These are phyloP conservation scores for Kobus ellipsiprymnus DNA, from an alignment of 2,113 vertebrate species.

Conservation along the genomic window DNA sequence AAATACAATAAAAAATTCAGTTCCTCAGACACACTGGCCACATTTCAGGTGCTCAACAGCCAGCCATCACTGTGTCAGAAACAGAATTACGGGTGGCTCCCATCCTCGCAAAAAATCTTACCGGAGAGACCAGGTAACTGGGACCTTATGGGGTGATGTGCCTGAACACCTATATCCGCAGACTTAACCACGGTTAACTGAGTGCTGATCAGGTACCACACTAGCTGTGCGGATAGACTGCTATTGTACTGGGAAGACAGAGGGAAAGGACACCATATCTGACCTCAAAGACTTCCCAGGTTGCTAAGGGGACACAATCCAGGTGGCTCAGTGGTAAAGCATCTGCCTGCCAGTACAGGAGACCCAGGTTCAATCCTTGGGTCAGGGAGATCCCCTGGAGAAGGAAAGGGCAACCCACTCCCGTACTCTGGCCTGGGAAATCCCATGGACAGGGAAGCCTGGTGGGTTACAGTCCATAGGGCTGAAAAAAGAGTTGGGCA, in stretches of 20 bases:
- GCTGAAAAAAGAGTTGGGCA: not conserved
- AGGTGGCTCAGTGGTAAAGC: not conserved
- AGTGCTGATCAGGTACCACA: no score
- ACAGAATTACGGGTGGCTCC: not conserved
- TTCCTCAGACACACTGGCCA: not conserved
- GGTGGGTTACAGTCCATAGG: not conserved
- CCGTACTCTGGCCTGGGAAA: not conserved
- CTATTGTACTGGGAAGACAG: not conserved
- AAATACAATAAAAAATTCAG: not conserved
- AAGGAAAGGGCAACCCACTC: not conserved
- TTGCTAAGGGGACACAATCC: not conserved
- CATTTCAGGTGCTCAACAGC: not conserved
- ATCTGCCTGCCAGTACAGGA: not conserved
- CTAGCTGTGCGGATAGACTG: no score
- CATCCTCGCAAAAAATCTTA: not conserved
- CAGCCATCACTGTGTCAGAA: rapidly evolving
- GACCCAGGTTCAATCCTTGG: not conserved
- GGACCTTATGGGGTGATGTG: rapidly evolving
- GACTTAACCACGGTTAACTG: no score
- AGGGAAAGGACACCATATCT: not conserved
- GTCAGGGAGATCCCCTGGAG: not conserved
- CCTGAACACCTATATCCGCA: no score
- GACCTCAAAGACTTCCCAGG: not conserved
- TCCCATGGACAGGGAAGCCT: not conserved
- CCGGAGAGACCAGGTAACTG: rapidly evolving